A percentile compares a stretch with the other conserved stretches of the same genome.
Evolutionary conservation across 2,113 vertebrate species (phyloP).

Genomic region (Tyto alba): DNA sequence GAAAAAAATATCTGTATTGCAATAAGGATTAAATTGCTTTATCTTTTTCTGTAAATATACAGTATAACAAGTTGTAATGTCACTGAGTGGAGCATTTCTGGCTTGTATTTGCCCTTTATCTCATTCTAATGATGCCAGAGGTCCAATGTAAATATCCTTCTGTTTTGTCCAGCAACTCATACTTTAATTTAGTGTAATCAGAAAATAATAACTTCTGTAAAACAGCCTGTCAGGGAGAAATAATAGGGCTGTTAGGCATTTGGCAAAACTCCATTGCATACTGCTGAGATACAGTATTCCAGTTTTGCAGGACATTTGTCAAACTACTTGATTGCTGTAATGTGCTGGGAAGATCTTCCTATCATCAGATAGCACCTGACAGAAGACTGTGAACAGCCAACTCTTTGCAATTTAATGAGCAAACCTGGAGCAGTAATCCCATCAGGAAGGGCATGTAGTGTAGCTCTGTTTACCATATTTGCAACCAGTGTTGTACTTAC

Average conservation of each 20-base stretch:
- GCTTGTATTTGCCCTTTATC: constrained; percentile 18
- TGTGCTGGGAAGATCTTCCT: background rate
- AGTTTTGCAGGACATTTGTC: background rate
- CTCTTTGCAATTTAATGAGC: constrained; percentile 21
- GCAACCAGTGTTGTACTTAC: background rate
- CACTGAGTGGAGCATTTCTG: background rate
- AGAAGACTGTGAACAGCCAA: background rate
- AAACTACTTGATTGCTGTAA: background rate
- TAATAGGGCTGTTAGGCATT: constrained; percentile 33
- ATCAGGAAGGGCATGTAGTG: background rate
- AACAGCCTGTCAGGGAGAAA: constrained; percentile 40
- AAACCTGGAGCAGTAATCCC: background rate
- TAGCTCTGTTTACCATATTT: background rate
- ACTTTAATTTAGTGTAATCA: constrained; percentile 46
- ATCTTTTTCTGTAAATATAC: background rate
- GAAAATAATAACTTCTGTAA: constrained; percentile 43
- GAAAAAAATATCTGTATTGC: background rate
- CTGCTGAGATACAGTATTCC: background rate
- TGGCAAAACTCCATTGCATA: constrained; percentile 13
- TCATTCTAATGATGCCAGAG: constrained; percentile 33
- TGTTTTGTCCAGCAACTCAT: constrained; percentile 38
- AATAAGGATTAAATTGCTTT: background rate
- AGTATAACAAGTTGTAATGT: background rate
- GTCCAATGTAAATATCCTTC: constrained; percentile 46
- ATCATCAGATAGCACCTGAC: background rate